Base-by-base conservation (phyloP, 2,888 invertebrate genomes). In the Perdita meconis region DNA sequence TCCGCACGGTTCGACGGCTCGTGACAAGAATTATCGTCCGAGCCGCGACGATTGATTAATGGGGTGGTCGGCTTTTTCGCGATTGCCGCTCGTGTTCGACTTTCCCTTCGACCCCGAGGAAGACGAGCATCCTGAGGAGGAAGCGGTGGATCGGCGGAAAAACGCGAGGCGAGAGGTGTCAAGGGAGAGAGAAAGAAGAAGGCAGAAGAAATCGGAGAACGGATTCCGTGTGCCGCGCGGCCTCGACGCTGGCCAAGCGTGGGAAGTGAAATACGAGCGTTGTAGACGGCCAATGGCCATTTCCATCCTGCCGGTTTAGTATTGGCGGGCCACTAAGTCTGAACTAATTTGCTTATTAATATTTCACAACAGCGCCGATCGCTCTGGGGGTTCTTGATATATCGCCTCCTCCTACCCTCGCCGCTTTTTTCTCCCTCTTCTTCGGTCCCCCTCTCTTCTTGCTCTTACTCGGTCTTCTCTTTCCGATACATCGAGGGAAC, bases 311-410 rank as follows among this genome's bases (percentile, higher is more conserved):
- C 75, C 87, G 86, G 75, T 82, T 83, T 82, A 70, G 77, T 82
- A 86, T 86, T 72, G 87, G 80, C 78, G 75, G 75, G 74, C 74
- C 83, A 82, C 86, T 83, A 88, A 89, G 90, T 91, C 90, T 84
- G 85, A 89, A 89, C 90, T 89, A 90, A 91, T 91, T 91, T 90
- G 90, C 90, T 91, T 91, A 91, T 91, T 91, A 91, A 91, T 91
- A 89, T 90, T 91, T 91, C 90, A 90, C 88, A 88, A 88, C 88
- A 86, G 86, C 87, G 84, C 88, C 89, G 88, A 89, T 89, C 88
- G 89, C 88, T 88, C 87, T 85, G 88, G 89, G 87, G 83, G 78
- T 83, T 86, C 87, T 85, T 87, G 86, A 87, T 88, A 83, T 87
- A 90, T 89, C 86, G 84, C 79, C 71, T 83, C 79, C 75, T n/a